Percentiles rank a stretch among this genome's conserved stretches.
Evolutionary conservation across 2,113 vertebrate species (phyloP).

Genomic region (Corythaeola cristata): DNA sequence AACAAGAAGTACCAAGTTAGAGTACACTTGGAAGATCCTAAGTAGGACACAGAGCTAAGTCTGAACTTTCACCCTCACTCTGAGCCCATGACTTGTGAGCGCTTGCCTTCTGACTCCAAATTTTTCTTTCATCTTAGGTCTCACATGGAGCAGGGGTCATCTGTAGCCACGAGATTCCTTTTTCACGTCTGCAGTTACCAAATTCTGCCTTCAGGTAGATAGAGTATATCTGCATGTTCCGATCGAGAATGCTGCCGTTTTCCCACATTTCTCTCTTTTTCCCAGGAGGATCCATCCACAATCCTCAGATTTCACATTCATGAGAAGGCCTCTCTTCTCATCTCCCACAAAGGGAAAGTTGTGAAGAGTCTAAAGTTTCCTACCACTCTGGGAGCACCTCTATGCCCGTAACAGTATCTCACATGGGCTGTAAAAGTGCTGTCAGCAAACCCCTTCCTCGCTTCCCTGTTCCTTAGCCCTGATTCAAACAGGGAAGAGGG

Average conservation of each 20-base stretch:
- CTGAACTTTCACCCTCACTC: not conserved
- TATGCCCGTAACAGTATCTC: not conserved
- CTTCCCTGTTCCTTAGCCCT: not conserved
- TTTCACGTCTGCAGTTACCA: not conserved
- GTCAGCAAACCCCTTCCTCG: not conserved
- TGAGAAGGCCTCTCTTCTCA: not conserved
- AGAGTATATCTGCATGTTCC: not conserved
- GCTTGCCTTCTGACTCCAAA: not conserved
- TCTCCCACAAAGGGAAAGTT: not conserved
- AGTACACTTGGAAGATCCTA: not conserved
- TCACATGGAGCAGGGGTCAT: not conserved
- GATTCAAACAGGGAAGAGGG: not conserved
- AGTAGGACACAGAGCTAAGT: not conserved
- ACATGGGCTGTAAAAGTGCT: not conserved
- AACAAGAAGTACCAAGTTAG: not conserved
- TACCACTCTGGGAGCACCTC: not conserved
- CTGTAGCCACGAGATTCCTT: not conserved
- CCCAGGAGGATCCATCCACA: not conserved
- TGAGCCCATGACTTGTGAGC: not conserved
- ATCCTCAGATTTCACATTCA: not conserved
- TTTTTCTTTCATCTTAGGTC: not conserved
- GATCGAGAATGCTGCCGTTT: not conserved
- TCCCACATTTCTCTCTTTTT: not conserved
- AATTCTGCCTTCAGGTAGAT: not conserved
- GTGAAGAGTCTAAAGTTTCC: not conserved